These are phyloP conservation scores for Pollicipes pollicipes DNA, from an alignment of 1,140 invertebrate species.

Conservation along the genomic window DNA sequence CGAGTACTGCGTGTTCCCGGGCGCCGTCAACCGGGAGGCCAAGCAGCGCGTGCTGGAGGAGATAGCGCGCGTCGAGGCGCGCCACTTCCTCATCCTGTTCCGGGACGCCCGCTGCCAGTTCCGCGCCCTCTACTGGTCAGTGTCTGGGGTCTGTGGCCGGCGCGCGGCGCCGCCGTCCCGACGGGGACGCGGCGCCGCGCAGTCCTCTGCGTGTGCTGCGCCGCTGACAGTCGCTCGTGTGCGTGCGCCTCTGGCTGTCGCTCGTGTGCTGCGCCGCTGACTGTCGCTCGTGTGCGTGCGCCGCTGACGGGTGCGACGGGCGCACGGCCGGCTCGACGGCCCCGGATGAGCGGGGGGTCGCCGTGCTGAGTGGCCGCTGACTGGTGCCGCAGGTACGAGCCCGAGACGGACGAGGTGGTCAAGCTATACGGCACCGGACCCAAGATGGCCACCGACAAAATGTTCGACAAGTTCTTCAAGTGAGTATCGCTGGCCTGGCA, in stretches of 20 bases:
- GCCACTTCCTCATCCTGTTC: conserved; percentile 96
- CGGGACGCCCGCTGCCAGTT: conserved; percentile 95
- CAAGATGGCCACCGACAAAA: conserved; percentile 80
- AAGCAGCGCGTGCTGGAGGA: conserved; percentile 87
- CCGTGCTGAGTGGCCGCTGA: conserved; percentile 93
- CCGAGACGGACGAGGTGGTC: conserved; percentile 71
- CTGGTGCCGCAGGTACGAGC: conserved; percentile 89
- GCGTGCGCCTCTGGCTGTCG: no score
- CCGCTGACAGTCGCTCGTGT: no score
- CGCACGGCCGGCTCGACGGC: conserved; percentile 93
- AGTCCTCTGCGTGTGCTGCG: no score
- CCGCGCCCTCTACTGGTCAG: conserved; percentile 70
- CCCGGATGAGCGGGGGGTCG: conserved; percentile 92
- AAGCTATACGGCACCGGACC: conserved; percentile 94
- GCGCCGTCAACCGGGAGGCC: conserved; percentile 82
- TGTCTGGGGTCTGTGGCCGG: no score
- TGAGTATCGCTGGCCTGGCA: no score
- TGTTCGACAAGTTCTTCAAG: conserved; percentile 99
- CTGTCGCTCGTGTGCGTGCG: no score
- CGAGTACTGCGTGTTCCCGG: conserved; percentile 94
- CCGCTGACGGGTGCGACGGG: conserved; percentile 83
- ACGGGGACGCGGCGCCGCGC: no score
- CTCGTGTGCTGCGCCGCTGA: no score
- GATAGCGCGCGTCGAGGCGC: conserved; percentile 80
- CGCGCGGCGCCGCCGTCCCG: no score